Base-by-base conservation (phyloP, 2,113 vertebrate genomes). In the Xenopus borealis region DNA sequence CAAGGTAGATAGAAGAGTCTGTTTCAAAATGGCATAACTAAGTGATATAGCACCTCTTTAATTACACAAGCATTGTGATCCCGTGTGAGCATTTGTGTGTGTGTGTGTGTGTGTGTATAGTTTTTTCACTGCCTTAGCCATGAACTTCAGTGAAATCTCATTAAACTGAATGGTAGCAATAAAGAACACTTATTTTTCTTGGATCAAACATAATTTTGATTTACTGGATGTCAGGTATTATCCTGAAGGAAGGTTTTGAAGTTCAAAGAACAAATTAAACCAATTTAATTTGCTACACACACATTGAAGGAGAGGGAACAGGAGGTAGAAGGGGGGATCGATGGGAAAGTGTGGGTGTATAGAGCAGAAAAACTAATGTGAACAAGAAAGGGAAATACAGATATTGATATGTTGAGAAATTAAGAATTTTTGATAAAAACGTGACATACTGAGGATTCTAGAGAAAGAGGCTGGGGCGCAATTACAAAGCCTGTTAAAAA, bases 161-260 rank as follows among this genome's bases (percentile, higher is more conserved):
- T 69, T 59, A 50, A 20, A 57, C 66, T 69, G 50, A 77, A 59
- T 78, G 78, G 57, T 72, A 81, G 75, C 74, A 80, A 79, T 73
- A 68, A 72, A 81, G 79, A 57, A 72, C 47, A 68, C 81, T 80
- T 55, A 50, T 80, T 76, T 85, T 80, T 71, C 76, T 82, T 72
- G 72, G 62, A 71, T 82, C 53, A 78, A 61, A 79, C 50, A 33
- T 78, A 68, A 69, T 84, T 82, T 78, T 81, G 77, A 78, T 82
- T 79, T 81, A 78, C 12, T 79, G 74, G 74, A 20, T 82, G 82
- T 77, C 77, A 33, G 71, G 69, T 79, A 64, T 79, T 79, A 55
- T 40, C 74, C 79, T 66, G 79, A 80, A 80, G 9, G 10, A 80
- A 72, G 77, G 79, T 71, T 74, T 78, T 82, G 68, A 69, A 71